Conservation (phyloP, 2,113 vertebrate genomes). For the Trinectes maculatus region DNA sequence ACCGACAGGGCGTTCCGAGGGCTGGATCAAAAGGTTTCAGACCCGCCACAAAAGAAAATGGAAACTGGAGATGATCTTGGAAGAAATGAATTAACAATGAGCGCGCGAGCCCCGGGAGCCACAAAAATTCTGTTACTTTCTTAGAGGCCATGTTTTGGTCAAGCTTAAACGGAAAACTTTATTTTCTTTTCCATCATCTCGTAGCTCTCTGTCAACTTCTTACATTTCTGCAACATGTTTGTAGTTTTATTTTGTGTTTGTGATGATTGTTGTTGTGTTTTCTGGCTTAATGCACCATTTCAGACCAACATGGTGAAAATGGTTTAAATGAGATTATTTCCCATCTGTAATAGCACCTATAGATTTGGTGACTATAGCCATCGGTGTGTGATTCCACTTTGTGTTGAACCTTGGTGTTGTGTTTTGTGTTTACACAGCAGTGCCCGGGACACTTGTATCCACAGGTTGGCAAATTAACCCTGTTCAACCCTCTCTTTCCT, state of each 20-base stretch:
- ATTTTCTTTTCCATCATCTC: neutral
- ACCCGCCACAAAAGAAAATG: constrained; percentile 90
- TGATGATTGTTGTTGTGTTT: too few species aligned
- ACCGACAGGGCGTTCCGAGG: constrained; percentile 90
- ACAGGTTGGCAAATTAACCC: constrained; percentile 7
- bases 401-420: neutral
- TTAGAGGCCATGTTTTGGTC: constrained; percentile 1
- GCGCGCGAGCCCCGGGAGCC: constrained; percentile 82
- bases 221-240: neutral
- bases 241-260: too few species aligned
- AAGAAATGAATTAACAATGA: constrained; percentile 87
- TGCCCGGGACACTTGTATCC: too few species aligned
- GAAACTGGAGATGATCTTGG: constrained; percentile 91
- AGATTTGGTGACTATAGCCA: too few species aligned
- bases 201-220: too few species aligned
- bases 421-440: too few species aligned
- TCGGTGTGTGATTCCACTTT: too few species aligned
- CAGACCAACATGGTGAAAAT: too few species aligned
- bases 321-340: too few species aligned
- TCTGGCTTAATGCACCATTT: too few species aligned
- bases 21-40: constrained; percentile 91
- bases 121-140: constrained; percentile 18
- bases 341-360: too few species aligned
- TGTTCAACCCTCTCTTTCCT: constrained; percentile 1
- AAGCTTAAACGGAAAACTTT: neutral